Percentiles rank a stretch among this genome's conserved stretches.
These are phyloP conservation scores for Chelonoidis abingdonii DNA, from an alignment of 2,113 vertebrate species.

Conservation along the genomic window DNA sequence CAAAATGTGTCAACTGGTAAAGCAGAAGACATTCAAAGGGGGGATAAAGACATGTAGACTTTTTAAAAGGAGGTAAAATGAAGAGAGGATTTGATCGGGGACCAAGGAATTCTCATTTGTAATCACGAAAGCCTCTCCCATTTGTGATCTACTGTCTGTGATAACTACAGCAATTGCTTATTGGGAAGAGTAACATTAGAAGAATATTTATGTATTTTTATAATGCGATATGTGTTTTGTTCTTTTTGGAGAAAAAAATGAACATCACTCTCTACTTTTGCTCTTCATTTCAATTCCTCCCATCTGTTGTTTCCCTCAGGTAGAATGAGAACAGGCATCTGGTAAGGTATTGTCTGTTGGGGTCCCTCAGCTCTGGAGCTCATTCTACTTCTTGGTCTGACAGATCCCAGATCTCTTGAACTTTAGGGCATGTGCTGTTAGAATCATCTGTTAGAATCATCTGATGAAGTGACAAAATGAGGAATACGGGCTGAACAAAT, in stretches of 20 bases:
- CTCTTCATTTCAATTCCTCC: neutral
- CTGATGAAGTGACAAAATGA: neutral
- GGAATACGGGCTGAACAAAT: rapidly evolving
- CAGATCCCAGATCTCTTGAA: neutral
- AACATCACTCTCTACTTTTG: neutral
- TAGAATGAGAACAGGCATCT: neutral
- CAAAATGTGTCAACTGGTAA: constrained; percentile 20
- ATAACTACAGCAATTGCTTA: neutral
- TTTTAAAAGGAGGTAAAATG: neutral
- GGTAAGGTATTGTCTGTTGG: neutral
- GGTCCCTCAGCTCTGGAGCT: neutral
- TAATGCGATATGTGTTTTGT: neutral
- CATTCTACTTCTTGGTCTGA: neutral
- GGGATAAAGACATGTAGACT: neutral
- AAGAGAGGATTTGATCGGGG: neutral
- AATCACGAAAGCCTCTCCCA: neutral
- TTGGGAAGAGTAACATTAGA: neutral
- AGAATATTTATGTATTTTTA: rapidly evolving
- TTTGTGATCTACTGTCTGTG: neutral
- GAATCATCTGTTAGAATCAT: no score
- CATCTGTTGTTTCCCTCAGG: neutral
- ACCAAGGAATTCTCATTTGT: neutral
- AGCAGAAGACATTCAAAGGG: neutral
- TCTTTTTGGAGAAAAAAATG: neutral
- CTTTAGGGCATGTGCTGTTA: neutral